A percentile compares a stretch with the other conserved stretches of the same genome.
Evolutionary conservation across 2,888 invertebrate genomes (phyloP).

Genomic region (Megamerina dolium): DNA sequence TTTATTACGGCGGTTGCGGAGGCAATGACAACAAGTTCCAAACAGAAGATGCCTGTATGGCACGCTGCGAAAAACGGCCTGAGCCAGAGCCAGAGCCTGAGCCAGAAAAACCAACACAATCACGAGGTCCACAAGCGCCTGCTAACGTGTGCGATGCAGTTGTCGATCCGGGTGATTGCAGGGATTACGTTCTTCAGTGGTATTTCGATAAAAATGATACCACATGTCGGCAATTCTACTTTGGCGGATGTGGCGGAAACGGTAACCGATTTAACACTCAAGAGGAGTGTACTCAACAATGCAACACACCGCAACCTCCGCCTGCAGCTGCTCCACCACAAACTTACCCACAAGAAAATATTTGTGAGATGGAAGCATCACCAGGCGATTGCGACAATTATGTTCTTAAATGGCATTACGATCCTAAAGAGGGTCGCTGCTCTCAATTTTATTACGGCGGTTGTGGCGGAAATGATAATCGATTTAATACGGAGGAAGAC

Average conservation of each 20-base stretch:
- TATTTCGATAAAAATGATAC: conserved; percentile 70
- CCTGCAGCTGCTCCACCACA: conserved; percentile 3
- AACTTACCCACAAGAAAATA: conserved; percentile 18
- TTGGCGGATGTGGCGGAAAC: conserved; percentile 90
- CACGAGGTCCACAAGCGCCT: conserved; percentile 8
- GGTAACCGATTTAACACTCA: conserved; percentile 73
- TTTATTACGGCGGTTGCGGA: conserved; percentile 86
- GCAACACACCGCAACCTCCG: conserved; percentile 50
- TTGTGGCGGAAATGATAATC: conserved; percentile 86
- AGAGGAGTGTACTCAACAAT: conserved; percentile 60
- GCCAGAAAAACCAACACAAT: conserved; percentile 13
- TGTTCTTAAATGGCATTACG: conserved; percentile 69
- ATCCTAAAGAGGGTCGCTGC: conserved; percentile 59
- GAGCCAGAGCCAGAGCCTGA: conserved; percentile 36
- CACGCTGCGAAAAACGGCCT: conserved; percentile 57
- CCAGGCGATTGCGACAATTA: conserved; percentile 71
- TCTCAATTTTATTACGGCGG: conserved; percentile 82
- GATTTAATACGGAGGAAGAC: conserved; percentile 63
- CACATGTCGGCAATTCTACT: conserved; percentile 74
- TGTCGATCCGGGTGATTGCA: conserved; percentile 57
- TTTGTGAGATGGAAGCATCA: conserved; percentile 63
- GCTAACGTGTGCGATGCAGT: conserved; percentile 55
- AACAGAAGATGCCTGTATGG: conserved; percentile 60
- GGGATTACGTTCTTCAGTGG: conserved; percentile 68
- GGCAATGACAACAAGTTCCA: conserved; percentile 86